Conservation (phyloP, 2,113 vertebrate species). For the Myiopsitta monachus region DNA sequence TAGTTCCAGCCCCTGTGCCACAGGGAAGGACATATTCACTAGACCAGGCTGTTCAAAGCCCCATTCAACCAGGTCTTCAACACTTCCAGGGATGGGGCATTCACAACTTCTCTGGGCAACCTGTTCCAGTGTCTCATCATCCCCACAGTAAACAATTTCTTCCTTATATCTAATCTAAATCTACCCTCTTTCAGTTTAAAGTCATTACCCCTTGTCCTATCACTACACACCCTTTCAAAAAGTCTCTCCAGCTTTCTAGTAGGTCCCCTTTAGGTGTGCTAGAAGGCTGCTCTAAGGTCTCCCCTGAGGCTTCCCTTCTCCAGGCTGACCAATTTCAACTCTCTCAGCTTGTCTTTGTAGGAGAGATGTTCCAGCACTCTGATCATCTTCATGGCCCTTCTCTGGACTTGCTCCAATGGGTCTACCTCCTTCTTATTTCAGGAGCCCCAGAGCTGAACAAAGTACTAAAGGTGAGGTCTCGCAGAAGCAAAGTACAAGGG, state of each 20-base stretch:
- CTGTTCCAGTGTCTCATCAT: too few species aligned
- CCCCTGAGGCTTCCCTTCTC: not conserved
- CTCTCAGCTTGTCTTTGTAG: not conserved
- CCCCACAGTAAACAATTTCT: too few species aligned
- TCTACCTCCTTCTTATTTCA: too few species aligned
- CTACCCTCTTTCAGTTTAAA: not conserved
- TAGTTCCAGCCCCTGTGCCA: not conserved
- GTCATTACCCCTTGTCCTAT: not conserved
- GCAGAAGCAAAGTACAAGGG: too few species aligned
- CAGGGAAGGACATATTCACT: not conserved
- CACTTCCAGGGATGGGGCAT: not conserved
- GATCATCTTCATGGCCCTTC: not conserved
- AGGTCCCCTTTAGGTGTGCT: not conserved
- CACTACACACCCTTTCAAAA: not conserved
- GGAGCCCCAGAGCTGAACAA: too few species aligned
- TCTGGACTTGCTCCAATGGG: not conserved
- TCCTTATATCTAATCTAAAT: not conserved
- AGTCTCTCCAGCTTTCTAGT: not conserved
- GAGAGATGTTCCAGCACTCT: not conserved
- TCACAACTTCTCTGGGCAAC: not conserved
- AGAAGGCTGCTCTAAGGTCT: not conserved
- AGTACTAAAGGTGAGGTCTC: not conserved
- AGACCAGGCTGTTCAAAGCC: not conserved
- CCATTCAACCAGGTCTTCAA: not conserved
- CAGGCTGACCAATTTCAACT: rapidly evolving